phyloP scores from a whole-genome alignment of 2,888 invertebrate genomes.

The Diogma glabrata region DNA sequence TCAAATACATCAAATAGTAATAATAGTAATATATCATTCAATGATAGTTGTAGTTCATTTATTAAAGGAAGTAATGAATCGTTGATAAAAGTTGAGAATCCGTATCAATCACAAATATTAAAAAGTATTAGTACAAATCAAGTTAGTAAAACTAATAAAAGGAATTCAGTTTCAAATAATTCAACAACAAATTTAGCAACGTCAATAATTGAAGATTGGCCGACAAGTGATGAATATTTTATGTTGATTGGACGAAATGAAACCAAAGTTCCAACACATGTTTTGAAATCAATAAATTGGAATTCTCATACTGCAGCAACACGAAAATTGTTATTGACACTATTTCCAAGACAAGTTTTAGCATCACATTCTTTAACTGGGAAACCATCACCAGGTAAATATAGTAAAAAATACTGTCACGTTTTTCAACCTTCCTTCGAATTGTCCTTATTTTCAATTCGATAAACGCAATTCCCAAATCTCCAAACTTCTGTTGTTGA shows the following conservation, averaged over 20 bases:
- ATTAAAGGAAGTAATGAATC: neutral
- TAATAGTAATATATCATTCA: neutral
- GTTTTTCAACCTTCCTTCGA: too few species aligned
- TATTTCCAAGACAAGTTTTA: constrained; percentile 43
- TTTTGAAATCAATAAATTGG: constrained; percentile 42
- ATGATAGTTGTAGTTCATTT: neutral
- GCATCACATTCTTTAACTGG: constrained; percentile 48
- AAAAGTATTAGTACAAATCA: constrained; percentile 2
- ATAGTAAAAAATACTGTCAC: too few species aligned
- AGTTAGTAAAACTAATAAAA: neutral
- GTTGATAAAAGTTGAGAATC: neutral
- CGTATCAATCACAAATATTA: too few species aligned
- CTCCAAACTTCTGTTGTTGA: too few species aligned
- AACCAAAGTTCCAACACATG: constrained; percentile 28
- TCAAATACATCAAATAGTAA: constrained; percentile 1
- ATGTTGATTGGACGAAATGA: constrained; percentile 33
- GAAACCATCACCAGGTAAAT: constrained; percentile 41
- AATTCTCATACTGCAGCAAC: constrained; percentile 40
- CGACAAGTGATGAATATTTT: neutral
- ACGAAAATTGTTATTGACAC: constrained; percentile 39
- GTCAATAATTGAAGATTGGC: neutral
- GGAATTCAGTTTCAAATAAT: neutral
- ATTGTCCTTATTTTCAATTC: too few species aligned
- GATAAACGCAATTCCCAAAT: too few species aligned
- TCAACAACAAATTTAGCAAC: constrained; percentile 3